Conservation (phyloP, 2,113 vertebrate genomes). For the Verasper variegatus region DNA sequence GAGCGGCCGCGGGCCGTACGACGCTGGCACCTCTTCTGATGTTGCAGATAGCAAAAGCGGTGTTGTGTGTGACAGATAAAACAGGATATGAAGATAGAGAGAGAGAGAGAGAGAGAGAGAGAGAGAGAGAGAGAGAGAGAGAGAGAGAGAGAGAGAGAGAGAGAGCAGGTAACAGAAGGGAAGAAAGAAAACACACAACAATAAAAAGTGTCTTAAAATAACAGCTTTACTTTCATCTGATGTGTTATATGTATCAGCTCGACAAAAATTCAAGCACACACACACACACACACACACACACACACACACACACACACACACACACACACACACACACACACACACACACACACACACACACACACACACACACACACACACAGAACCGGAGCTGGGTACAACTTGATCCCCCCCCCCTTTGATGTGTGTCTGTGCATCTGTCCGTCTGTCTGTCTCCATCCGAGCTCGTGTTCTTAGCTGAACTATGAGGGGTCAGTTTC, state of each 20-base stretch:
- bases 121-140: neutral
- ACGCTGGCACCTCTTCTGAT: conserved; percentile 53
- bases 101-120: conserved; percentile 1
- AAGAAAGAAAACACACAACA: neutral
- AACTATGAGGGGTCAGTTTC: conserved; percentile 58
- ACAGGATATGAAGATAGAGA: conserved; percentile 32
- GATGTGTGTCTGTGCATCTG: conserved; percentile 54
- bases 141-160: neutral
- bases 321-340: neutral
- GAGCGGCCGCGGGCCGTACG: conserved; percentile 19
- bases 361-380: neutral
- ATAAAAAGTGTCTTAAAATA: conserved; percentile 4
- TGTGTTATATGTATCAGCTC: conserved; percentile 22
- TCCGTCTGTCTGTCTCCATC: conserved; percentile 53
- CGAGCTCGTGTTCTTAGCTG: conserved; percentile 50
- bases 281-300: neutral
- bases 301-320: neutral
- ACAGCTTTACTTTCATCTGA: neutral
- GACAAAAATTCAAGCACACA: conserved; percentile 7
- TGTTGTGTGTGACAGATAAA: conserved; percentile 31
- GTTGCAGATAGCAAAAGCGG: conserved; percentile 46
- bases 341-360: neutral
- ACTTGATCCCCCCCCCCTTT: conserved; percentile 58
- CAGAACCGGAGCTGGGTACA: conserved; percentile 37
- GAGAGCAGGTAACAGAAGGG: neutral